Percentiles rank a stretch among this genome's conserved stretches.
phyloP scores from a whole-genome alignment of 1,140 invertebrate species.

The Aethina tumida region DNA sequence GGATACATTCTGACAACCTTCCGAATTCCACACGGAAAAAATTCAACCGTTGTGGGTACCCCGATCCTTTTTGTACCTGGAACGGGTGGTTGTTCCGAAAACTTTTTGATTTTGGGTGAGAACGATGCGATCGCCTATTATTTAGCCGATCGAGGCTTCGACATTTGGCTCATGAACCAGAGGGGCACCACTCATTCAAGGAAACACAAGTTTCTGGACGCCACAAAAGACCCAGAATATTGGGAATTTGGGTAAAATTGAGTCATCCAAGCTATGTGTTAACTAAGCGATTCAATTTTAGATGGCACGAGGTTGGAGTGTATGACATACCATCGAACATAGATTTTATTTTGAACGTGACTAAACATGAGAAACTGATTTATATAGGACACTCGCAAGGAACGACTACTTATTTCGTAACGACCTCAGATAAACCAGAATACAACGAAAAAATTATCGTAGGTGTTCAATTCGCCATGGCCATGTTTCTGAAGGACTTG shows the following conservation, averaged over 20 bases:
- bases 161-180: slow-evolving; percentile 57
- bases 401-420: slow-evolving; percentile 43
- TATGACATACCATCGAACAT: slow-evolving; percentile 55
- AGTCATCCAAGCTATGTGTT: too few relatives aligned
- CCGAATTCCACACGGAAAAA: slow-evolving; percentile 44
- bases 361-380: slow-evolving; percentile 37
- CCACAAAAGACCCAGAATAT: slow-evolving; percentile 39
- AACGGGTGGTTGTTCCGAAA: slow-evolving; percentile 28
- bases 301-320: slow-evolving; percentile 59
- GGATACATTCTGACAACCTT: slow-evolving; percentile 49
- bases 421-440: slow-evolving; percentile 40
- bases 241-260: slow-evolving; percentile 55
- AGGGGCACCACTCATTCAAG: slow-evolving; percentile 52
- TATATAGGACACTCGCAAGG: slow-evolving; percentile 52
- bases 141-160: slow-evolving; percentile 50
- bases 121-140: slow-evolving; percentile 43
- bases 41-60: slow-evolving; percentile 4
- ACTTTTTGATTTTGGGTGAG: slow-evolving; percentile 18
- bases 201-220: slow-evolving; percentile 39
- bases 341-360: slow-evolving; percentile 44
- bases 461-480: too few relatives aligned
- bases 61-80: slow-evolving; percentile 38
- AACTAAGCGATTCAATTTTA: too few relatives aligned
- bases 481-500: too few relatives aligned
- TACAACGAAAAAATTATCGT: slow-evolving; percentile 46